Conservation (phyloP, 2,888 invertebrate genomes). For the Blastobasis lacticolella region DNA sequence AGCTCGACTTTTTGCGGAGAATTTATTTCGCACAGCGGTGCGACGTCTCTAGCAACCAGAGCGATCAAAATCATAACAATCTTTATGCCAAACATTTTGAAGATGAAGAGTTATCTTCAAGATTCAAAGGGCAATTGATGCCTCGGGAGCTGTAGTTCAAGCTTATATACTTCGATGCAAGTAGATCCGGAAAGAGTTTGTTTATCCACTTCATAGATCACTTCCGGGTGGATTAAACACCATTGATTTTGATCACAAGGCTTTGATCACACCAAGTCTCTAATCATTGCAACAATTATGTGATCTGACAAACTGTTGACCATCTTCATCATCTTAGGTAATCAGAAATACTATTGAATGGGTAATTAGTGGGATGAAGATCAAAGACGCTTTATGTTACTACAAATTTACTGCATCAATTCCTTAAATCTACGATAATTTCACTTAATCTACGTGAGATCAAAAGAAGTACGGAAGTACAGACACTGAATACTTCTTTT, state of each 20-base stretch:
- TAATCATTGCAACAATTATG: too few relatives aligned
- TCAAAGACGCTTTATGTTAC: not conserved
- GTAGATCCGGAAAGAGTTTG: not conserved
- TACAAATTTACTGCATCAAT: not conserved
- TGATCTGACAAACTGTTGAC: not conserved
- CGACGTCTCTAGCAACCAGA: not conserved
- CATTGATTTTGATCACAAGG: not conserved
- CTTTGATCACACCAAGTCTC: not conserved
- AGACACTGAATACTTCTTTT: not conserved
- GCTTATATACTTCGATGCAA: not conserved
- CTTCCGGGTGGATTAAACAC: not conserved
- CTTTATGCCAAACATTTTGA: not conserved
- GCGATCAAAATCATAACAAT: not conserved
- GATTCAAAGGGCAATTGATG: not conserved
- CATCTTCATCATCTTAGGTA: not conserved
- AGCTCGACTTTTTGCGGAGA: not conserved
- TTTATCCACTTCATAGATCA: not conserved
- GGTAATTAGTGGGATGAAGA: not conserved
- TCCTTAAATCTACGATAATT: not conserved
- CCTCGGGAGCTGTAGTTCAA: not conserved
- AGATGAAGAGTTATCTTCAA: not conserved
- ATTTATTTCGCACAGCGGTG: not conserved
- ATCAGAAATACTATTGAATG: not conserved
- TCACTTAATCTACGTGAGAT: not conserved
- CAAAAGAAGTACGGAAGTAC: too few relatives aligned